Percentiles rank a stretch among this genome's conserved stretches.
Evolutionary conservation across 2,797 vertebrate genomes (phyloP).

Genomic region (Microctenopoma steveboyesi): DNA sequence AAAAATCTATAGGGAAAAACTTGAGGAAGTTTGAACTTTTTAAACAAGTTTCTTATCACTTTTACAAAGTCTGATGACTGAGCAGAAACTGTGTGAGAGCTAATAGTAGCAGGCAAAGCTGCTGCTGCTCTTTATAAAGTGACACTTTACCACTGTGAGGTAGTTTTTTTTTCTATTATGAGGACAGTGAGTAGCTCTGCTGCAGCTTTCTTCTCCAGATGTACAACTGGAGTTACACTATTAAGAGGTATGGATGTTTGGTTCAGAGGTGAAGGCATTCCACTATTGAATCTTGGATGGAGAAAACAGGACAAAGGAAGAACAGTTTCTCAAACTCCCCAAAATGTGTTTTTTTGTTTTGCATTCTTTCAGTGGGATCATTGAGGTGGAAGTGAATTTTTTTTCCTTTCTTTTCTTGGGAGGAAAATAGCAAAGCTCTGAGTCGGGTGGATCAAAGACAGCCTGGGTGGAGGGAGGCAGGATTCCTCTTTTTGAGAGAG

Average conservation of each 20-base stretch:
- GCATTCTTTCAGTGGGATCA: slow-evolving; percentile 63
- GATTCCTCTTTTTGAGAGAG: slow-evolving; percentile 69
- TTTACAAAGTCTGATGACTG: slow-evolving; percentile 66
- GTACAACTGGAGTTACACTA: slow-evolving; percentile 32
- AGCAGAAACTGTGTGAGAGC: slow-evolving; percentile 51
- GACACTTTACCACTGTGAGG: slow-evolving; percentile 7
- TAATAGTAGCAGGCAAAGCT: slow-evolving; percentile 18
- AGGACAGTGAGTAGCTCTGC: slow-evolving; percentile 7
- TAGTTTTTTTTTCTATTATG: slow-evolving; percentile 27
- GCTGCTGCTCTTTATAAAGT: not conserved
- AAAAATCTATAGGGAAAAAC: slow-evolving; percentile 75
- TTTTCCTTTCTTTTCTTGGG: slow-evolving; percentile 43
- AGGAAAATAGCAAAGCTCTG: slow-evolving; percentile 65
- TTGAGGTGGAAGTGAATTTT: slow-evolving; percentile 72
- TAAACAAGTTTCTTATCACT: slow-evolving; percentile 66
- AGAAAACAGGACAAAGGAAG: slow-evolving; percentile 25
- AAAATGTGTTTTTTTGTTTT: slow-evolving; percentile 60
- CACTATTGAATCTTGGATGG: slow-evolving; percentile 39
- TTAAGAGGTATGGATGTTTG: slow-evolving; percentile 54
- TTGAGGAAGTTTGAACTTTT: slow-evolving; percentile 75
- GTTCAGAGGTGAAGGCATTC: slow-evolving; percentile 56
- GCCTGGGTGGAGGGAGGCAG: slow-evolving; percentile 61
- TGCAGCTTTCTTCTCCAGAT: slow-evolving; percentile 6
- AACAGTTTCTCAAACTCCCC: slow-evolving; percentile 39
- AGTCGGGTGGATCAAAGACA: slow-evolving; percentile 78